Evolutionary conservation across 2,797 vertebrate genomes (phyloP), one percentile per base, ranked within the genome.

Genomic region (Channallabes apus): DNA sequence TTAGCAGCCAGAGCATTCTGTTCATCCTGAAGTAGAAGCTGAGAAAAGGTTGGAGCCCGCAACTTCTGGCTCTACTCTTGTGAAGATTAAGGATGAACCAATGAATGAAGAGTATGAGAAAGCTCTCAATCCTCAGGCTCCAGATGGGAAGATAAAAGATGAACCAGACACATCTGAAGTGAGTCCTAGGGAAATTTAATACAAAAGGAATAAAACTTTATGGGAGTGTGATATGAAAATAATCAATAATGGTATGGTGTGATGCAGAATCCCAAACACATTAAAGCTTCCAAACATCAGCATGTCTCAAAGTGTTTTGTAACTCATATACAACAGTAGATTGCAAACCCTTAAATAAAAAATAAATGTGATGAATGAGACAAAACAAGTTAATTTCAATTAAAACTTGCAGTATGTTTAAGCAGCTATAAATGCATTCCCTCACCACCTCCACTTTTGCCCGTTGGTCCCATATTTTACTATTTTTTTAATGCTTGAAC

Each of bases 21-120:
- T 62, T 51, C 68, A 20, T 61, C n/a, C 41, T 3, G 46, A 32
- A 51, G 32, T 15, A 35, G 80, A 81, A 64, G 7, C 22, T 27
- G 82, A 84, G 15, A 38, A 32, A 17, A 84, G 75, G 56, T 22
- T 20, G 61, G 51, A 27, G 58, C 35, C 94, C 89, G 93, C 93
- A 76, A 95, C 95, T 79, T 80, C 84, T 32, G 22, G 6, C 8
- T 93, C 95, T 6, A 91, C 95, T 71, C 85, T 95, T 92, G 94
- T 98, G 92, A 96, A 96, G 90, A 97, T 99, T 93, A 99, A 99
- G 93, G 98, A 99, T 89, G 98, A 99, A 93, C 98, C 98, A 69
- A 93, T 97, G 92, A 98, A 99, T 86, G 98, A 99, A 90, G 98
- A 97, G 91, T 99, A 99, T 91, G 96, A 97, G 85, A 96, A 94